Evolutionary conservation across 2,888 invertebrate species (phyloP).

Genomic region (Andrena marginata): DNA sequence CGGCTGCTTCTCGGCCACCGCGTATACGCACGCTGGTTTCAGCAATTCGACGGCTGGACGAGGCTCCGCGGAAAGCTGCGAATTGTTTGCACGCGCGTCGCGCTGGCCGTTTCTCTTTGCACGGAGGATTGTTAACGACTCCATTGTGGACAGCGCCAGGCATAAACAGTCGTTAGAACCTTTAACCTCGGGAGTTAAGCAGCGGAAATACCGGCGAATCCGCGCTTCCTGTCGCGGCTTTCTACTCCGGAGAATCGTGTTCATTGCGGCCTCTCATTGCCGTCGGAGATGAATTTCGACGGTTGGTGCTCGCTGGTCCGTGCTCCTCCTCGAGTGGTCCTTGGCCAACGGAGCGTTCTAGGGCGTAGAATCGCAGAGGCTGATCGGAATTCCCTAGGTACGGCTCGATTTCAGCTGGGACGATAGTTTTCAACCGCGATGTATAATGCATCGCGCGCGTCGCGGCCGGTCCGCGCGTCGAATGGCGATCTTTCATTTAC

Average conservation of each 20-base stretch:
- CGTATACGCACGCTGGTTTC: too few species aligned
- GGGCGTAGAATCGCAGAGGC: constrained; percentile 17
- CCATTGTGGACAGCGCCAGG: constrained; percentile 53
- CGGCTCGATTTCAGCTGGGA: constrained; percentile 46
- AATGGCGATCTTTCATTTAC: constrained; percentile 73
- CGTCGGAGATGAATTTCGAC: constrained; percentile 33
- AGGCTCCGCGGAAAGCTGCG: not conserved
- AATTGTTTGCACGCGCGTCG: not conserved
- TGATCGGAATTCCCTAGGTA: constrained; percentile 49
- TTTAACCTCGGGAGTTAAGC: constrained; percentile 67
- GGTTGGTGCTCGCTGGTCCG: not conserved
- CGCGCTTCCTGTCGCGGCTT: constrained; percentile 62
- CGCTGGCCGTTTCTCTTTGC: not conserved
- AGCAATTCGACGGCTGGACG: not conserved
- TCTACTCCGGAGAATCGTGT: constrained; percentile 40
- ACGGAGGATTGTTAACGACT: constrained; percentile 16
- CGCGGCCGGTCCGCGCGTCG: constrained; percentile 61
- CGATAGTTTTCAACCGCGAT: constrained; percentile 61
- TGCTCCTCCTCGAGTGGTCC: not conserved
- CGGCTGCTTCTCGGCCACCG: not conserved
- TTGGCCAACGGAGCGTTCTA: not conserved
- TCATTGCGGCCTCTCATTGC: constrained; percentile 21
- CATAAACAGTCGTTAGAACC: constrained; percentile 63
- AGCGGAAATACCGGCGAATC: constrained; percentile 65
- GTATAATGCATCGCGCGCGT: constrained; percentile 73